These are phyloP conservation scores for Hypercompe scribonia DNA, from an alignment of 2,888 invertebrate genomes.

Conservation along the genomic window DNA sequence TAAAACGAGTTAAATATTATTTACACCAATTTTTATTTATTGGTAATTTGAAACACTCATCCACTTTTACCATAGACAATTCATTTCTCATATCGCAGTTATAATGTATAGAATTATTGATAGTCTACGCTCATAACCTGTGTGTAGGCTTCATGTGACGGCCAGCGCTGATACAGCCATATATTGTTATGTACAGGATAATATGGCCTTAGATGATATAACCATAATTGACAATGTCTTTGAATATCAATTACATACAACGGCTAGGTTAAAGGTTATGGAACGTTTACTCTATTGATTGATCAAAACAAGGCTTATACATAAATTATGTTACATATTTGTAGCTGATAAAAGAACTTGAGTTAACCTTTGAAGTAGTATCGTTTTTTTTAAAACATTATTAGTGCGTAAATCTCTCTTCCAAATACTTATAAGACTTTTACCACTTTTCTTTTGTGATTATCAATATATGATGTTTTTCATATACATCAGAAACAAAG, in stretches of 20 bases:
- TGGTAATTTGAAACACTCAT: not conserved
- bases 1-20: too few species aligned
- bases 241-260: not conserved
- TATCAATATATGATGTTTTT: too few species aligned
- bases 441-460: too few species aligned
- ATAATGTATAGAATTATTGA: constrained; percentile 55
- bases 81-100: constrained; percentile 30
- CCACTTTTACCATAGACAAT: constrained; percentile 3
- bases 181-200: constrained; percentile 6
- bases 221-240: not conserved
- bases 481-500: too few species aligned
- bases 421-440: too few species aligned
- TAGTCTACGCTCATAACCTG: constrained; percentile 34
- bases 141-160: constrained; percentile 32
- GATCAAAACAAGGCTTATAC: not conserved
- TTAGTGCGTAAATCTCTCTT: too few species aligned
- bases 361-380: too few species aligned
- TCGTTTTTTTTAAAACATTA: too few species aligned
- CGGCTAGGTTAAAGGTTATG: not conserved
- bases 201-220: constrained; percentile 1
- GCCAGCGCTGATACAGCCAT: constrained; percentile 17
- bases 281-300: not conserved
- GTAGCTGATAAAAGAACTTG: too few species aligned
- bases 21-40: not conserved
- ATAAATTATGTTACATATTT: too few species aligned